These are phyloP conservation scores for Autographa pulchrina DNA, from an alignment of 2,888 invertebrate genomes.

Conservation along the genomic window DNA sequence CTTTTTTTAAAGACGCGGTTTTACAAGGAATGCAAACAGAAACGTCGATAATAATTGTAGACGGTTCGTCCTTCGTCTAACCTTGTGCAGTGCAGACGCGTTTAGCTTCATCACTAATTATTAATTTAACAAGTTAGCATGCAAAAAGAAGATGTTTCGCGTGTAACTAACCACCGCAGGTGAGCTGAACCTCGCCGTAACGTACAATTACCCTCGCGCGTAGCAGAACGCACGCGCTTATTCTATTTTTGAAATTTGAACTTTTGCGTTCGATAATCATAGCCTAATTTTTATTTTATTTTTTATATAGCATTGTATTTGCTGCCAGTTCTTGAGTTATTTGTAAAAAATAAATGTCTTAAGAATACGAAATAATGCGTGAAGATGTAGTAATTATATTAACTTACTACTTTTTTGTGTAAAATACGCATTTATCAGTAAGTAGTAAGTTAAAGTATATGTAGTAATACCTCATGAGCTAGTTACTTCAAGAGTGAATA, in stretches of 20 bases:
- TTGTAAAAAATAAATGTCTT: slow-evolving; percentile 24
- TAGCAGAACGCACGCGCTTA: slow-evolving; percentile 68
- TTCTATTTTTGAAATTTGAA: slow-evolving; percentile 77
- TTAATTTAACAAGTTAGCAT: slow-evolving; percentile 58
- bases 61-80: slow-evolving; percentile 28
- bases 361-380: not conserved
- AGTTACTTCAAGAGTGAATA: not conserved
- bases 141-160: slow-evolving; percentile 71
- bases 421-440: no score
- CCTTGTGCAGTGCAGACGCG: slow-evolving; percentile 43
- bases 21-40: not conserved
- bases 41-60: slow-evolving; percentile 15
- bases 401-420: not conserved
- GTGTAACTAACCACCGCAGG: slow-evolving; percentile 72
- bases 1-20: not conserved
- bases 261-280: slow-evolving; percentile 64
- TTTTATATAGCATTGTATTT: slow-evolving; percentile 33
- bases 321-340: slow-evolving; percentile 23
- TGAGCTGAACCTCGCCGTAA: slow-evolving; percentile 61
- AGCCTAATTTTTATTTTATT: slow-evolving; percentile 57
- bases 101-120: slow-evolving; percentile 51
- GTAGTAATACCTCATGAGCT: not conserved
- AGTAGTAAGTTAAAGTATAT: no score
- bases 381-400: not conserved
- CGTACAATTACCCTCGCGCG: slow-evolving; percentile 66